Evolutionary conservation across 1,140 invertebrate genomes (phyloP), one percentile per base, ranked within the genome.

Genomic region (Thaumetopoea pityocampa): DNA sequence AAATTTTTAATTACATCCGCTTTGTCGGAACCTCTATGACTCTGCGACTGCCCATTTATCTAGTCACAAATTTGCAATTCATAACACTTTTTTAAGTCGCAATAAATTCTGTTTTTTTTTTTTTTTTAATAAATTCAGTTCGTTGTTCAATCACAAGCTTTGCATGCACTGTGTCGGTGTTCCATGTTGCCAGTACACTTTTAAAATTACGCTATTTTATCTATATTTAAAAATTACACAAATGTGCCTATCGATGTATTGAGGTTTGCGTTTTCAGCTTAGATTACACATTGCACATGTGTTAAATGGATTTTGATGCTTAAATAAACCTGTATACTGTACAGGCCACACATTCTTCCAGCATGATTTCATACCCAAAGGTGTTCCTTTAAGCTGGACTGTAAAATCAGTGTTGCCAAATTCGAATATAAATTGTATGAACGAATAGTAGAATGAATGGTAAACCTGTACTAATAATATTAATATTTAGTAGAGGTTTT

Each of bases 281-380:
- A n/a, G n/a, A n/a, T n/a, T n/a, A n/a, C n/a, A n/a, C n/a, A n/a
- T n/a, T n/a, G n/a, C n/a, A n/a, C n/a, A n/a, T n/a, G n/a, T n/a
- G n/a, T n/a, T n/a, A n/a, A n/a, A n/a, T n/a, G n/a, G n/a, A n/a
- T n/a, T n/a, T n/a, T n/a, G n/a, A n/a, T n/a, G 73, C 73, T 69
- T 71, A 11, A 41, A 56, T 52, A 67, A 61, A 54, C 40, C 54
- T 64, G 52, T 56, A 40, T 28, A 42, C 41, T 38, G 12, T 35
- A 53, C 51, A 54, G 55, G 51, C 41, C 17, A 35, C 20, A 32
- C 19, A 43, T 12, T 24, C 36, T 68, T 56, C 63, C 63, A 68
- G 76, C 78, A 82, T 78, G 73, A 50, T 37, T 33, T 56, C 34
- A 62, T 26, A 40, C 40, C 52, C 58, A n/a, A n/a, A n/a, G n/a